A percentile compares a stretch with the other conserved stretches of the same genome.
Conservation (phyloP, 2,888 invertebrate genomes). For the Teleiodes luculella region DNA sequence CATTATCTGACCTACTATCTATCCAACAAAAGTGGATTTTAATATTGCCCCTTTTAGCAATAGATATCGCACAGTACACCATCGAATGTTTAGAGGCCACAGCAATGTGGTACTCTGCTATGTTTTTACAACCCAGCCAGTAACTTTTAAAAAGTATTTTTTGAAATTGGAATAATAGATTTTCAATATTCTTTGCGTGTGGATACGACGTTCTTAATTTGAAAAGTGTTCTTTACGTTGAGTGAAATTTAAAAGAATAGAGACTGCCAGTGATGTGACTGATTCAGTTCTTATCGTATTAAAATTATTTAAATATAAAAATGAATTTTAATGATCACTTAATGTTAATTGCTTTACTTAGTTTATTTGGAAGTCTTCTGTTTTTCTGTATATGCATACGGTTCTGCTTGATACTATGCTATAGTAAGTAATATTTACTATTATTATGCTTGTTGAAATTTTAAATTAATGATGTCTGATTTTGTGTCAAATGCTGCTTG, state of each 20-base stretch:
- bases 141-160: too few relatives aligned
- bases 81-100: not conserved
- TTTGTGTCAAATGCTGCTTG: not conserved
- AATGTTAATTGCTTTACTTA: not conserved
- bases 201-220: too few relatives aligned
- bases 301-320: not conserved
- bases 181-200: too few relatives aligned
- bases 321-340: not conserved
- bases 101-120: too few relatives aligned
- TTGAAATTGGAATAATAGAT: too few relatives aligned
- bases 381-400: slow-evolving; percentile 22
- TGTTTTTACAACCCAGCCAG: too few relatives aligned
- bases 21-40: slow-evolving; percentile 8
- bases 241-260: not conserved
- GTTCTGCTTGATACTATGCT: slow-evolving; percentile 20
- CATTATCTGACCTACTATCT: slow-evolving; percentile 3
- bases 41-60: slow-evolving; percentile 2
- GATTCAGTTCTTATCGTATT: too few relatives aligned
- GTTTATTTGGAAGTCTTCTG: not conserved
- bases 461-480: not conserved
- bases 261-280: slow-evolving; percentile 12
- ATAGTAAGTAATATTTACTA: slow-evolving; percentile 20
- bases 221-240: too few relatives aligned
- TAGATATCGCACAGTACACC: not conserved
- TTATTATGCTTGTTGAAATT: not conserved